Conservation (phyloP, 2,797 vertebrate genomes). For the Cetoscarus ocellatus region DNA sequence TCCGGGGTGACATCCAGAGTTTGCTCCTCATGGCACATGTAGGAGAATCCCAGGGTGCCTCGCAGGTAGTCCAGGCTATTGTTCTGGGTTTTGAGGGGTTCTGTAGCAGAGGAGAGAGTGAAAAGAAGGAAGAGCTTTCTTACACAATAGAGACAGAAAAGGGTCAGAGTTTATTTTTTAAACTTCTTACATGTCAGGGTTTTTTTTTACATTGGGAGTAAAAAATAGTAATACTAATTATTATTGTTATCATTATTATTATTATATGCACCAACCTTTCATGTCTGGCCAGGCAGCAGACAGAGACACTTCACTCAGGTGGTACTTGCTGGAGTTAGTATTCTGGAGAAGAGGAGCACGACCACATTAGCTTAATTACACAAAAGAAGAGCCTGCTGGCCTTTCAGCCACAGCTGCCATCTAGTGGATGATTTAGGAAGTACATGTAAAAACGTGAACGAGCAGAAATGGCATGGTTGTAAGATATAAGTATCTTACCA, state of each 20-base stretch:
- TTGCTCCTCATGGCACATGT: slow-evolving; percentile 90
- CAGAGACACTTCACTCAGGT: slow-evolving; percentile 76
- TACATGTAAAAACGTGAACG: background rate
- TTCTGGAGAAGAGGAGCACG: slow-evolving; percentile 73
- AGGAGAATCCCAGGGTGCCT: slow-evolving; percentile 90
- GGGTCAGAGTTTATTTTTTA: background rate
- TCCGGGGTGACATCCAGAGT: slow-evolving; percentile 78
- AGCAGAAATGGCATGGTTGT: too few species aligned
- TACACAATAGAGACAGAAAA: background rate
- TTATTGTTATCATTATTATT: too few species aligned
- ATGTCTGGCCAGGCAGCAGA: slow-evolving; percentile 71
- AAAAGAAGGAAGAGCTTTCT: background rate
- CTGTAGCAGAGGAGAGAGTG: slow-evolving; percentile 38
- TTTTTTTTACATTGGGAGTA: background rate
- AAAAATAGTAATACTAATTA: too few species aligned
- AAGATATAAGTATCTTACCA: slow-evolving; percentile 76
- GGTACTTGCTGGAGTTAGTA: slow-evolving; percentile 79
- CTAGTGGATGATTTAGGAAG: slow-evolving; percentile 55
- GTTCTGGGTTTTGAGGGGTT: slow-evolving; percentile 70
- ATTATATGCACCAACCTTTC: slow-evolving; percentile 71
- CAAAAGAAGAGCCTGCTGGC: background rate
- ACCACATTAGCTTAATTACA: background rate
- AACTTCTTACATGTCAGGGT: background rate
- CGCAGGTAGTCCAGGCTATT: slow-evolving; percentile 85
- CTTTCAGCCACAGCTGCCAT: slow-evolving; percentile 31